Conservation (phyloP, 2,888 invertebrate genomes). For the Erebia epiphron region DNA sequence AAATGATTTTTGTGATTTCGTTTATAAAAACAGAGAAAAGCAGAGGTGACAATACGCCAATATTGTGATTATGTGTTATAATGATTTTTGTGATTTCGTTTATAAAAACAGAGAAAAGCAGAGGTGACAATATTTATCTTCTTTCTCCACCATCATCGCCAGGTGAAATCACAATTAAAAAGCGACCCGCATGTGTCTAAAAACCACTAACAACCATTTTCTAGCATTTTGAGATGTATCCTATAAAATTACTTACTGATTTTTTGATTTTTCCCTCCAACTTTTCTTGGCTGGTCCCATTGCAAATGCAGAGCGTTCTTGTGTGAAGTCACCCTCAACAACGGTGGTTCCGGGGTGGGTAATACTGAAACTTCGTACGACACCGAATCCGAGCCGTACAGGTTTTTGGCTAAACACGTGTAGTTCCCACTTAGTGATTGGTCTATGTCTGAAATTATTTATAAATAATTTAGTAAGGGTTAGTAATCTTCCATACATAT, state of each 20-base stretch:
- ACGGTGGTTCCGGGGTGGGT: conserved; percentile 88
- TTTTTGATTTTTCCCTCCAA: conserved; percentile 60
- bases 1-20: too few species aligned
- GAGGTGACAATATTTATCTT: too few species aligned
- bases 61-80: too few species aligned
- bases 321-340: conserved; percentile 78
- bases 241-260: conserved; percentile 59
- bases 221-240: not conserved
- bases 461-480: too few species aligned
- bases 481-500: too few species aligned
- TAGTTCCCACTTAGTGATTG: conserved; percentile 90
- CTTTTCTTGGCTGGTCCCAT: conserved; percentile 81
- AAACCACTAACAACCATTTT: too few species aligned
- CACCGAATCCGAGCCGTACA: conserved; percentile 93
- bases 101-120: too few species aligned
- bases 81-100: too few species aligned
- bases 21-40: too few species aligned
- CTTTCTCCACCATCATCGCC: too few species aligned
- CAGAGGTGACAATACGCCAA: too few species aligned
- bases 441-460: conserved; percentile 84
- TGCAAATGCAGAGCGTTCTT: conserved; percentile 80
- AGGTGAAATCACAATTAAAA: too few species aligned
- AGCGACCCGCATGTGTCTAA: not conserved
- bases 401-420: conserved; percentile 90
- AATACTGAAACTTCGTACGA: conserved; percentile 90